Conservation (phyloP, 1,140 invertebrate genomes). For the Metaphire vulgaris region DNA sequence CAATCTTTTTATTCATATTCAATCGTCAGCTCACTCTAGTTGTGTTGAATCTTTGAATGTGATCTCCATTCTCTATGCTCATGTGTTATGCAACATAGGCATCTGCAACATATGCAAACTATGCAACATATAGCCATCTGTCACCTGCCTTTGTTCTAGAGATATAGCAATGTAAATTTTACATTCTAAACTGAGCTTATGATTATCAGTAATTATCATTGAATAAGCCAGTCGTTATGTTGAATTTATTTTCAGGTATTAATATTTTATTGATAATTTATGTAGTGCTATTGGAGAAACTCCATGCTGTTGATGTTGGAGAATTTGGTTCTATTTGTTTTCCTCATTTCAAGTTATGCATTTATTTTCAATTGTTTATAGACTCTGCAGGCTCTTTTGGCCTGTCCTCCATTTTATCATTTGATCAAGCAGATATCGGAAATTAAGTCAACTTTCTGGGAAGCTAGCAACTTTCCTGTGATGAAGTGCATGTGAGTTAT, state of each 20-base stretch:
- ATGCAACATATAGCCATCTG: too few species aligned
- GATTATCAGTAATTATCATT: too few species aligned
- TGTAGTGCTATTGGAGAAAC: too few species aligned
- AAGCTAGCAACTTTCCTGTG: neutral
- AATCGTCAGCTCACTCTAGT: neutral
- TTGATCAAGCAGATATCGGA: constrained; percentile 1
- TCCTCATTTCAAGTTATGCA: too few species aligned
- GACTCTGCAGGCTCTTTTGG: constrained; percentile 66
- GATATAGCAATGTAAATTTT: too few species aligned
- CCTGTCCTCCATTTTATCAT: constrained; percentile 73
- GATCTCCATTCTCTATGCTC: neutral
- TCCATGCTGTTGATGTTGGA: neutral
- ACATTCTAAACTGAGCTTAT: too few species aligned
- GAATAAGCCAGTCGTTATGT: too few species aligned
- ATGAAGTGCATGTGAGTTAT: constrained; percentile 22
- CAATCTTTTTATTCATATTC: constrained; percentile 55
- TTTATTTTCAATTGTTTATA: constrained; percentile 30
- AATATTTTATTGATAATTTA: too few species aligned
- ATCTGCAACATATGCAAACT: neutral
- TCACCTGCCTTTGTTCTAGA: too few species aligned
- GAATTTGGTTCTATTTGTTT: neutral
- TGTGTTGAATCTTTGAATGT: neutral
- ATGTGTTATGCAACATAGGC: neutral
- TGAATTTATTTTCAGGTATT: too few species aligned
- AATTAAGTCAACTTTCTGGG: constrained; percentile 2